Evolutionary conservation across 2,888 invertebrate genomes (phyloP), one percentile per base, ranked within the genome.

Genomic region (Bembecia ichneumoniformis): DNA sequence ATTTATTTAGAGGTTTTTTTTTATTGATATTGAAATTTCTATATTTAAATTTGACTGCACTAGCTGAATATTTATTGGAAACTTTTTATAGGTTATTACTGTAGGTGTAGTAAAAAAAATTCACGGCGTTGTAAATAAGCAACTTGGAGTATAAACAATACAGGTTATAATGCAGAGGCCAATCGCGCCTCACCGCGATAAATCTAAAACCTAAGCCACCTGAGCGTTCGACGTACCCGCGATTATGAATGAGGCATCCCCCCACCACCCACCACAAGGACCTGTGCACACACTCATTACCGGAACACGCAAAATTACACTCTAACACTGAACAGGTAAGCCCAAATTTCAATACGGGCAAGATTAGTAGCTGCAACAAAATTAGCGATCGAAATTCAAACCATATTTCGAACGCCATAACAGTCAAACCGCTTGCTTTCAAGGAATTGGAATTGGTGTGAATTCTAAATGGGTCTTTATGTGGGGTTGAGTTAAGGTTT

Each of bases 151-250:
- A 40, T 40, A 74, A 76, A 75, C 70, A 77, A 73, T 70, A 70
- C 66, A 73, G 74, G 79, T 80, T 78, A 81, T 74, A 70, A 66
- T 68, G 65, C 61, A 62, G 69, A 57, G 63, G 70, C 65, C 74
- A 72, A 74, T 73, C 74, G 78, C 77, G 75, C 80, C 76, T 77
- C 73, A 62, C 62, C 64, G 68, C 80, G 69, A 82, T 83, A 83
- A 82, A 83, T 83, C 80, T 78, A 74, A 77, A 77, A 77, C 74
- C 77, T 74, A 71, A 77, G 78, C 80, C 84, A 84, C 82, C 83
- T 83, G 83, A 78, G 82, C 80, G 77, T 79, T 79, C 79, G 77
- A 80, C 80, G 69, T 73, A 71, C 76, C 74, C 66, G 75, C 74
- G 77, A 78, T 82, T 80, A 82, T 81, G 79, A 83, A 81, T 80